phyloP scores from a whole-genome alignment of 1,140 invertebrate genomes.

The Saccostrea echinata region DNA sequence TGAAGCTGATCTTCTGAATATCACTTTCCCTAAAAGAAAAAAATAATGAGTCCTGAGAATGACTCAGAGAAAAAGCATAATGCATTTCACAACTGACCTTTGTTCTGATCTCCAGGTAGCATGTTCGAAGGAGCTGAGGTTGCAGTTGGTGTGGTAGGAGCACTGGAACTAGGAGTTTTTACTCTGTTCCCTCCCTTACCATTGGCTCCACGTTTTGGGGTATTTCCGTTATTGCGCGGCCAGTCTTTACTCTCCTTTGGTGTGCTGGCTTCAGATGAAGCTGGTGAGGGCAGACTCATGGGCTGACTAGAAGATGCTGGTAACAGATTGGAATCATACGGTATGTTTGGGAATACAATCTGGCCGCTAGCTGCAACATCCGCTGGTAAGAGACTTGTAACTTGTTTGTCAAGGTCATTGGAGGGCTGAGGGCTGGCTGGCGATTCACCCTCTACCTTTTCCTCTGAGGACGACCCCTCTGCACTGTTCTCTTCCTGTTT shows the following conservation, averaged over 20 bases:
- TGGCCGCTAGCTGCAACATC: conserved; percentile 57
- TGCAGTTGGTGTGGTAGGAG: conserved; percentile 53
- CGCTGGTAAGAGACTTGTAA: conserved; percentile 52
- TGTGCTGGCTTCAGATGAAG: conserved; percentile 39
- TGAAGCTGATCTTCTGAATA: neutral
- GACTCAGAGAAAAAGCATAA: neutral
- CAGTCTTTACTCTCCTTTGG: conserved; percentile 52
- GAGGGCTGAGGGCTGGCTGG: conserved; percentile 53
- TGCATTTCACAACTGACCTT: conserved; percentile 14
- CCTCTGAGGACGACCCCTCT: conserved; percentile 31
- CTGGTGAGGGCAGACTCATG: conserved; percentile 7
- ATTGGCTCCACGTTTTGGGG: conserved; percentile 48
- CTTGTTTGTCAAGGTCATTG: conserved; percentile 66
- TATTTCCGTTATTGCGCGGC: conserved; percentile 57
- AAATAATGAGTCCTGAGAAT: too few relatives aligned
- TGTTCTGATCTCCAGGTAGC: conserved; percentile 46
- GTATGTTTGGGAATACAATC: conserved; percentile 62
- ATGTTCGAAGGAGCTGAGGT: conserved; percentile 44
- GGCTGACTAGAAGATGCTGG: conserved; percentile 56
- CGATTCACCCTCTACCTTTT: conserved; percentile 46
- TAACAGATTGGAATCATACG: conserved; percentile 52
- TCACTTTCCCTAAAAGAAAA: too few relatives aligned
- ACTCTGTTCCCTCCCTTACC: conserved; percentile 19
- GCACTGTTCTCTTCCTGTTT: conserved; percentile 58
- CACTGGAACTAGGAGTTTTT: conserved; percentile 47